Conservation (phyloP, 2,888 invertebrate genomes). For the Xylota segnis region DNA sequence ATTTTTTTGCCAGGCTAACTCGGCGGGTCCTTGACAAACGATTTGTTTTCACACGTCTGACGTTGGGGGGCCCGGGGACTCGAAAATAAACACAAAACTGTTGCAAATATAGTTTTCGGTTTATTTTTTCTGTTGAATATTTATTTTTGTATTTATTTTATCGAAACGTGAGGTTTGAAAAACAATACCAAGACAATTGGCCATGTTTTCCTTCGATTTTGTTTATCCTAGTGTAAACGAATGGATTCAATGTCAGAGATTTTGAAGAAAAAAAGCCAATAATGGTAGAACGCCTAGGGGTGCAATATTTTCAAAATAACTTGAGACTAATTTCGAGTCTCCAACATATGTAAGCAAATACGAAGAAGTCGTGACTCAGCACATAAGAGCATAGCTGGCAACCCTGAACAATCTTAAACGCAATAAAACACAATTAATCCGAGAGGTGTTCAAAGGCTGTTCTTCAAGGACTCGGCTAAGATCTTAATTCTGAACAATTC, state of each 20-base stretch:
- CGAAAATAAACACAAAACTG: constrained; percentile 21
- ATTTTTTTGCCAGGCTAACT: neutral
- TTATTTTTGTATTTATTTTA: neutral
- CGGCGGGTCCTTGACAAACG: constrained; percentile 30
- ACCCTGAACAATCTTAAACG: too few relatives aligned
- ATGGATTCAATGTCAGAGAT: neutral
- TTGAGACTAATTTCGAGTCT: too few relatives aligned
- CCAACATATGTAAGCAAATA: too few relatives aligned
- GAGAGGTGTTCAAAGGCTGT: too few relatives aligned
- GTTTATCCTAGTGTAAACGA: constrained; percentile 2
- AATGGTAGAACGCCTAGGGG: too few relatives aligned
- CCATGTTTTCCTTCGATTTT: neutral
- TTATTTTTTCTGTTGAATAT: constrained; percentile 1
- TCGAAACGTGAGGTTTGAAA: neutral
- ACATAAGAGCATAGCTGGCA: too few relatives aligned
- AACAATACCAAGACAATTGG: neutral
- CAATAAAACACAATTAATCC: too few relatives aligned
- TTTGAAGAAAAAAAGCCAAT: neutral
- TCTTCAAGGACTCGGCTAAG: too few relatives aligned
- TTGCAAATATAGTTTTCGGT: constrained; percentile 10
- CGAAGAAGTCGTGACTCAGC: too few relatives aligned
- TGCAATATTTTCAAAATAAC: too few relatives aligned
- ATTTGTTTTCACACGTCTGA: constrained; percentile 12
- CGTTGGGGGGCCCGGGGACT: neutral
- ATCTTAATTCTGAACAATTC: too few relatives aligned